Percentiles rank a stretch among this genome's conserved stretches.
Evolutionary conservation across 2,113 vertebrate species (phyloP).

Genomic region (Cochlearius cochlearius): DNA sequence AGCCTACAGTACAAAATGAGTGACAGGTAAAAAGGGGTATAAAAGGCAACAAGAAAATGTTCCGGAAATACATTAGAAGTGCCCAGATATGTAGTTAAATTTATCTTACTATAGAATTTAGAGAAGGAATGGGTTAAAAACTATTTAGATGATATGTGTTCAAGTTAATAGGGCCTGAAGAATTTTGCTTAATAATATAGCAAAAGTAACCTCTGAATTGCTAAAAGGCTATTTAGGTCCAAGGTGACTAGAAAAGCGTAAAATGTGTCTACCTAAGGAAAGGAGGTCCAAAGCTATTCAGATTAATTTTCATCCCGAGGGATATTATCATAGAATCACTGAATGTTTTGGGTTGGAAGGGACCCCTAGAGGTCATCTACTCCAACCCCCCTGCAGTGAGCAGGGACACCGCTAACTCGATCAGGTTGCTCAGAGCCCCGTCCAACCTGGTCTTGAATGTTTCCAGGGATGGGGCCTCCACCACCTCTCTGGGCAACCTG

Average conservation of each 20-base stretch:
- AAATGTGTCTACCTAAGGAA: neutral
- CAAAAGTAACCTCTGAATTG: neutral
- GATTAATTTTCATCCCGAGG: neutral
- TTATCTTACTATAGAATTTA: neutral
- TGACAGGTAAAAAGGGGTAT: neutral
- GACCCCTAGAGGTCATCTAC: too few relatives aligned
- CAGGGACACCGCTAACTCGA: too few relatives aligned
- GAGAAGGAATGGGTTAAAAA: neutral
- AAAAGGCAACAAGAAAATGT: neutral
- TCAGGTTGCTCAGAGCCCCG: too few relatives aligned
- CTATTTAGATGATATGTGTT: neutral
- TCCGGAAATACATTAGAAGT: neutral
- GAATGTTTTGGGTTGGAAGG: too few relatives aligned
- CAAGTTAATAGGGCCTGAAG: neutral
- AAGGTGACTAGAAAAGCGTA: neutral
- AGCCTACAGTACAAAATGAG: slow-evolving; percentile 4
- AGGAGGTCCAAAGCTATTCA: neutral
- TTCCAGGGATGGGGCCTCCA: too few relatives aligned
- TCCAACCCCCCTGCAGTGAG: too few relatives aligned
- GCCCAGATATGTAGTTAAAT: neutral
- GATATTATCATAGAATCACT: too few relatives aligned
- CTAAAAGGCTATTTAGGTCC: neutral
- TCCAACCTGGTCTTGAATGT: too few relatives aligned
- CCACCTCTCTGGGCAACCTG: too few relatives aligned
- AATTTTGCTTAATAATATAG: neutral